Evolutionary conservation across 2,797 vertebrate genomes (phyloP), one percentile per base, ranked within the genome.

Genomic region (Holocentrus rufus): DNA sequence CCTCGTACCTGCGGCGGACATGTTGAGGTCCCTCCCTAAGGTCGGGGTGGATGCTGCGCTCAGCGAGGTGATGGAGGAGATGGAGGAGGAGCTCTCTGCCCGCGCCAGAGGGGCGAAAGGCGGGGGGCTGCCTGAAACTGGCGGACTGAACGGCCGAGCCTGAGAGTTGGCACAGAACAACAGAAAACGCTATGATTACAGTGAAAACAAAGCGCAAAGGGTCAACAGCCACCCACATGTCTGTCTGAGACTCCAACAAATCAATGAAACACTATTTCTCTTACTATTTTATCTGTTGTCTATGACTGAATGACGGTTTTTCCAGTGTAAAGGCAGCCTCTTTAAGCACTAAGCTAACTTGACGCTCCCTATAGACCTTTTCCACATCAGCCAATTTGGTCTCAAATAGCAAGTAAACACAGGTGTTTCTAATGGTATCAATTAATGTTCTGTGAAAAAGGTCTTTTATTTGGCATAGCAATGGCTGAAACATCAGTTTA

Each of bases 31-130:
- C 91, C 95, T 95, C 92, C 97, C 97, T 57, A 98, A 94, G 61
- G 98, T 99, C 36, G 98, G 98, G 60, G 98, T 99, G 81, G 98
- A 99, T 4, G 98, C 98, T 39, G 98, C 95, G 0, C 98, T 99
- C 89, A 97, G 91, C 50, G 97, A 96, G 59, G 96, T 98, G 86
- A 98, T 92, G 53, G 97, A 99, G 15, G 98, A 98, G 72, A 99
- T 97, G 85, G 98, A 99, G 81, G 98, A 99, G 9, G 97, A 98
- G 92, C 98, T 99, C 84, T 99, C 98, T 5, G 98, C 97, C 39
- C 96, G 94, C 74, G 97, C 98, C 88, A 99, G 85, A 46, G 98
- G 98, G 23, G 98, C 98, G 46, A 97, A 95, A 23, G 97, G 98
- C 42, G 97, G 97, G 61, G 97, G 97, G 87, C 98, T 99, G 88